These are phyloP conservation scores for Leptogaster cylindrica DNA, from an alignment of 2,888 invertebrate species.

Conservation along the genomic window DNA sequence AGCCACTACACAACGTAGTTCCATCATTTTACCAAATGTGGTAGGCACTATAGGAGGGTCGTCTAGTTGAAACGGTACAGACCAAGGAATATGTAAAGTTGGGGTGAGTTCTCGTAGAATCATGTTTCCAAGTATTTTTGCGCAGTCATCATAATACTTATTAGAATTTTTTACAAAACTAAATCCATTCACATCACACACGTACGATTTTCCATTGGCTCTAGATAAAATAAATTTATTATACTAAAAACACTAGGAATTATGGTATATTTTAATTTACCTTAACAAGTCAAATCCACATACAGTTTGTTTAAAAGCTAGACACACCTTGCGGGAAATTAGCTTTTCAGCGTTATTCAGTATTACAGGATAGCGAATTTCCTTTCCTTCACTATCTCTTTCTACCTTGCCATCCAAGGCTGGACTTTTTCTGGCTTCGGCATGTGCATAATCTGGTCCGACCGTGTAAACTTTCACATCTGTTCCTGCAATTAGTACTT, in stretches of 20 bases:
- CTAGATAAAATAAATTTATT: constrained; percentile 61
- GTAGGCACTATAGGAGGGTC: constrained; percentile 99
- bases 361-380: constrained; percentile 98
- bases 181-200: constrained; percentile 99
- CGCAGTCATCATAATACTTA: constrained; percentile 99
- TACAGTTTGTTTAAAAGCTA: constrained; percentile 97
- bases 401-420: constrained; percentile 98
- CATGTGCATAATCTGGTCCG: constrained; percentile 99
- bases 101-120: constrained; percentile 93
- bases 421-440: constrained; percentile 98
- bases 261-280: constrained; percentile 61
- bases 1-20: constrained; percentile 91
- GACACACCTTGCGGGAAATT: constrained; percentile 95
- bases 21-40: constrained; percentile 97
- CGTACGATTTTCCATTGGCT: constrained; percentile 98
- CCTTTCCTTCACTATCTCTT: constrained; percentile 95
- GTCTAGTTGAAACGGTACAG: constrained; percentile 94
- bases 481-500: constrained; percentile 66
- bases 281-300: constrained; percentile 97
- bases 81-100: constrained; percentile 96
- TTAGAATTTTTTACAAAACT: constrained; percentile 99
- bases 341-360: constrained; percentile 96
- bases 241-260: background rate
- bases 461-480: constrained; percentile 94
- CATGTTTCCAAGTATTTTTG: constrained; percentile 98